Evolutionary conservation across 2,797 vertebrate species (phyloP), one percentile per base, ranked within the genome.

Genomic region (Catamblyrhynchus diadema): DNA sequence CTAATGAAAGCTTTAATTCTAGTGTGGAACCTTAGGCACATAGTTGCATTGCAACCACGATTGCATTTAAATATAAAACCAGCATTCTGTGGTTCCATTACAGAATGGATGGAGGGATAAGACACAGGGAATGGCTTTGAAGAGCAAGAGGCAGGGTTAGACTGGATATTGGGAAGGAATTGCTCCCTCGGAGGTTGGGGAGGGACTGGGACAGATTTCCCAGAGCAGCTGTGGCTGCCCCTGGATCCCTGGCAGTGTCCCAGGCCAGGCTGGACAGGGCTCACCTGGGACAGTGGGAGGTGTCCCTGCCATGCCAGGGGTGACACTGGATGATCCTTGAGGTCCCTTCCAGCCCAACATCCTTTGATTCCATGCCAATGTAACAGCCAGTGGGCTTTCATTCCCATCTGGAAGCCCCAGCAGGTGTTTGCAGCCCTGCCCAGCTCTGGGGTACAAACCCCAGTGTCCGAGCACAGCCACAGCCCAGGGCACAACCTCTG

Each of bases 301-400:
- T 50, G 70, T n/a, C 35, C 61, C 61, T 54, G 54, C 19, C 47
- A 35, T 1, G 47, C 27, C 47, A 74, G 39, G n/a, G 45, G 3
- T 39, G 39, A 22, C 5, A 47, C n/a, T 39, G 48, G 32, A 4
- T 23, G 71, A 1, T 5, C 28, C 27, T 2, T 19, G 10, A 64
- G 30, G 21, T 6, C 28, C 35, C 48, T 44, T 30, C 15, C 86
- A 74, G 2, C 25, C 27, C 54, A 67, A 4, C 33, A 30, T 0
- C 16, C 42, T 25, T 5, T 17, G 25, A 25, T 22, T 61, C 33
- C 1, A 5, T n/a, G 54, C 5, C 23, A 60, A 0, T 2, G 0
- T 0, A 33, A 4, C 24, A 60, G 7, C 23, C 82, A 77, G 56
- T 4, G 71, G n/a, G 12, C n/a, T 30, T 28, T 1, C 32, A 21